These are phyloP conservation scores for Coptotermes formosanus DNA, from an alignment of 1,140 invertebrate genomes.

Conservation along the genomic window DNA sequence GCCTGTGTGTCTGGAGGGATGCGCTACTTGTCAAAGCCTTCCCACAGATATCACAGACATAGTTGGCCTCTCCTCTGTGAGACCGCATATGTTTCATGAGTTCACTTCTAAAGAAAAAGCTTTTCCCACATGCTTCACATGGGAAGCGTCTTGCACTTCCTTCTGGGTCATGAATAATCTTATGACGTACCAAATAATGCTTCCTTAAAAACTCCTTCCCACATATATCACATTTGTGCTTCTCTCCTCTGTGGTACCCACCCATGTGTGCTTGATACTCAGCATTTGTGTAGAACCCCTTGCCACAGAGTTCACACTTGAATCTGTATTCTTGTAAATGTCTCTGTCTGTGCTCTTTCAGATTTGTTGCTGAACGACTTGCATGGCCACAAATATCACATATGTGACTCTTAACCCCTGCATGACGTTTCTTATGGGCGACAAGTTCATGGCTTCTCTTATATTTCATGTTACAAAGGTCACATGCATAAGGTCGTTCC, in stretches of 20 bases:
- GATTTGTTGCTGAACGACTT: too few species aligned
- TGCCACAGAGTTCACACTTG: slow-evolving; percentile 6
- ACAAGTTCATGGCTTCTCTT: slow-evolving; percentile 44
- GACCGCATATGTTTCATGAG: not conserved
- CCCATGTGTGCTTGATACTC: not conserved
- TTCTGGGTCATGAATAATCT: slow-evolving; percentile 44
- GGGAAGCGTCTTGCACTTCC: slow-evolving; percentile 57
- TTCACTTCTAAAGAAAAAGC: not conserved
- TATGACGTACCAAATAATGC: not conserved
- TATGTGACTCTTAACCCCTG: not conserved
- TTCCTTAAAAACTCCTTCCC: not conserved
- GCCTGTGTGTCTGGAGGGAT: slow-evolving; percentile 54
- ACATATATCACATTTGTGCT: slow-evolving; percentile 38
- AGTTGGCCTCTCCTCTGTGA: slow-evolving; percentile 46
- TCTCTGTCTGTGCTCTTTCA: not conserved
- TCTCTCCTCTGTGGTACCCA: not conserved
- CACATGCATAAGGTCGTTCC: slow-evolving; percentile 65
- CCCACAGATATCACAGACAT: slow-evolving; percentile 50
- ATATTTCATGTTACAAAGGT: slow-evolving; percentile 65
- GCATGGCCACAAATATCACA: slow-evolving; percentile 27
- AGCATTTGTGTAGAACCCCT: not conserved
- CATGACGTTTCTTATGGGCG: slow-evolving; percentile 19
- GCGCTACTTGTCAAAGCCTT: slow-evolving; percentile 48
- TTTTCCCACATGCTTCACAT: slow-evolving; percentile 75
- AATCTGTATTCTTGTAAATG: slow-evolving; percentile 20